Evolutionary conservation across 2,113 vertebrate species (phyloP), one percentile per base, ranked within the genome.

Genomic region (Vanacampus margaritifer): DNA sequence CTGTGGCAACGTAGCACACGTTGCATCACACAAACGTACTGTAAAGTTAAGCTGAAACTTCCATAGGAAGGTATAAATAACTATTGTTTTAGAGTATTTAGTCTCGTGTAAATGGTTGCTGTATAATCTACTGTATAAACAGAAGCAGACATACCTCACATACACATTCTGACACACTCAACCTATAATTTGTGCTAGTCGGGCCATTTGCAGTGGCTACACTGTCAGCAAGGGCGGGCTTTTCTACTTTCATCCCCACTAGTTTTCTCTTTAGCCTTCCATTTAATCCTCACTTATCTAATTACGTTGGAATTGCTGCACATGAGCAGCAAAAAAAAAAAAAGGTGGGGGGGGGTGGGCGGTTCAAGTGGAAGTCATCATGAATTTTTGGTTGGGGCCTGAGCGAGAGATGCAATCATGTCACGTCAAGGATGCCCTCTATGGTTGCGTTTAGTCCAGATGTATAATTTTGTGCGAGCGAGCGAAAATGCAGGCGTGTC

Each of bases 111-210:
- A 75, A 78, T 36, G 45, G 50, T 60, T 80, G 43, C 76, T 66
- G 60, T 86, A 74, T 87, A 86, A 86, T 85, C 79, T 74, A 35
- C 72, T 72, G 28, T 68, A 61, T 73, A 87, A 78, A 82, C 76
- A 87, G 32, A 79, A 61, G 43, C 63, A 75, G 36, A 67, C 64
- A 76, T 71, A 69, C 64, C 71, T 78, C 72, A 56, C 67, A 70
- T 81, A 60, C 68, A 60, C 63, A 72, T 75, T 63, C 64, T 78
- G 62, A 51, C 45, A 74, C 45, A 69, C 72, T 74, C 69, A 74
- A 73, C 80, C 88, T 88, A 67, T 88, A 87, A 89, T 89, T 89
- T 88, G 53, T 75, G 65, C 74, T 74, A 24, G 71, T 51, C 48
- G 64, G 48, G 19, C 48, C 28, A 65, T 50, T 50, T 65, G 46